These are phyloP conservation scores for Thinocorus orbignyianus DNA, from an alignment of 2,113 vertebrate species.

Conservation along the genomic window DNA sequence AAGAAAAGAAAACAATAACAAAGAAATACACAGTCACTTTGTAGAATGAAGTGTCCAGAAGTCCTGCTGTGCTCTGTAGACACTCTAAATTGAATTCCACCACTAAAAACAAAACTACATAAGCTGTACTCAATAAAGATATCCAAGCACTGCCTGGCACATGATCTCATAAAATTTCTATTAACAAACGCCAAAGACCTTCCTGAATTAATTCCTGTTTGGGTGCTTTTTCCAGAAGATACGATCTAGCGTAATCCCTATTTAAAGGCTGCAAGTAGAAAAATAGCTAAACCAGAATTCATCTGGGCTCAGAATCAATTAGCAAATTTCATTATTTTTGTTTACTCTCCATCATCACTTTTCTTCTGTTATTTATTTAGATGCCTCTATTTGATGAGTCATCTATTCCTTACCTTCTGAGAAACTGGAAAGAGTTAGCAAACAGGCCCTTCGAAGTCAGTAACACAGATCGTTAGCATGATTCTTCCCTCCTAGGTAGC, in stretches of 20 bases:
- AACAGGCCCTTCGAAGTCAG: neutral
- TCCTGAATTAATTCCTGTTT: neutral
- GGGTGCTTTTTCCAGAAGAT: neutral
- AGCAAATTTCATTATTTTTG: neutral
- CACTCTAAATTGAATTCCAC: neutral
- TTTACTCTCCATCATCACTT: neutral
- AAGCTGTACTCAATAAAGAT: neutral
- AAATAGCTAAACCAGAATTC: neutral
- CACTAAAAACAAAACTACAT: neutral
- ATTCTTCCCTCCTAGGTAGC: neutral
- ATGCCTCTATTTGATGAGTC: neutral
- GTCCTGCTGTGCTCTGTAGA: neutral
- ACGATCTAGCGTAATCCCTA: neutral
- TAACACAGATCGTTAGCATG: neutral
- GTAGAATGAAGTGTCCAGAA: neutral
- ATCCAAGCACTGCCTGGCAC: neutral
- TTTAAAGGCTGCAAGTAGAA: neutral
- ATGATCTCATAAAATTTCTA: neutral
- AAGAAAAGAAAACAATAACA: neutral
- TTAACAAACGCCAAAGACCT: neutral
- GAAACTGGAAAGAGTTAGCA: neutral
- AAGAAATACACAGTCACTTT: neutral
- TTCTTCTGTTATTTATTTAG: neutral
- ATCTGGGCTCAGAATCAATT: neutral
- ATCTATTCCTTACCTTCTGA: neutral